These are phyloP conservation scores for Unio pictorum DNA, from an alignment of 2,888 invertebrate species.

Conservation along the genomic window DNA sequence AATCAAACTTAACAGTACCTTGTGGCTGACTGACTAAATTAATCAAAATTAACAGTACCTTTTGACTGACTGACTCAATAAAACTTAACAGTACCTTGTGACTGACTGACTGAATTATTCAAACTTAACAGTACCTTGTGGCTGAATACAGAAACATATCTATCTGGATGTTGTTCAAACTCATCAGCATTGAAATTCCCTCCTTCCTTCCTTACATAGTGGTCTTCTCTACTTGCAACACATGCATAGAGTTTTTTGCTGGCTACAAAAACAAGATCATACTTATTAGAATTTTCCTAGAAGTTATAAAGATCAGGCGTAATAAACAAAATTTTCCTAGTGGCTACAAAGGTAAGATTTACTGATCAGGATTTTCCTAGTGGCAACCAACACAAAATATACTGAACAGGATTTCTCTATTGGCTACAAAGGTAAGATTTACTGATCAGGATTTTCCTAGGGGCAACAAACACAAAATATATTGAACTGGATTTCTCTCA, in stretches of 20 bases:
- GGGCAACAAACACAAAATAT: constrained; percentile 76
- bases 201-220: constrained; percentile 91
- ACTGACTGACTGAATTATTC: too few species aligned
- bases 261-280: constrained; percentile 74
- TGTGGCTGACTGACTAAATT: too few species aligned
- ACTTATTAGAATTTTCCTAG: neutral
- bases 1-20: too few species aligned
- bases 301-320: neutral
- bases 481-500: neutral
- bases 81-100: too few species aligned
- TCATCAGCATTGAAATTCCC: constrained; percentile 92
- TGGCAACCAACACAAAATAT: too few species aligned
- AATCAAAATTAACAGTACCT: too few species aligned
- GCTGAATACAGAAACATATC: constrained; percentile 95
- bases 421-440: too few species aligned
- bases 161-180: constrained; percentile 93
- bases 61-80: too few species aligned
- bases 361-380: neutral
- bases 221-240: constrained; percentile 93
- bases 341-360: neutral
- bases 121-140: constrained; percentile 78
- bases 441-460: constrained; percentile 82
- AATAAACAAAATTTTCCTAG: neutral
- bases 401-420: too few species aligned
- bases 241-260: constrained; percentile 96